Evolutionary conservation across 92 coral and sea anemone species (phyloP).

Genomic region (Heliopora coerulea): DNA sequence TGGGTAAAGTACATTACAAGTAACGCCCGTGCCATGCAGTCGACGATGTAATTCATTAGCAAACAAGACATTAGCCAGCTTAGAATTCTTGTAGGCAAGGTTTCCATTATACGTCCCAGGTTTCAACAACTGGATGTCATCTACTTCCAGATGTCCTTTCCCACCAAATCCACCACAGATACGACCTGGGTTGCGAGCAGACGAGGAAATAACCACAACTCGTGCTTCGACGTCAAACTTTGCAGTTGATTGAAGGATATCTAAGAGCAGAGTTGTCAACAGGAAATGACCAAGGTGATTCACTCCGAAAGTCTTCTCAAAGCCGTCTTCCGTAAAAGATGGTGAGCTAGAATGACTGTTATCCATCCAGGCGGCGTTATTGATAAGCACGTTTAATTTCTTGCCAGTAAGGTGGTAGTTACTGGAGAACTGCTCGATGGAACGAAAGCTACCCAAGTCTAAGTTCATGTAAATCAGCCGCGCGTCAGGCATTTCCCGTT

Average conservation of each 20-base stretch:
- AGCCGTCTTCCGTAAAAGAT: constrained; percentile 50
- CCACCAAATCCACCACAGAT: constrained; percentile 15
- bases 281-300: constrained; percentile 55
- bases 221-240: constrained; percentile 51
- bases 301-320: constrained; percentile 52
- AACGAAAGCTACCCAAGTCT: constrained; percentile 48
- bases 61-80: constrained; percentile 56
- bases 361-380: constrained; percentile 48
- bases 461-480: constrained; percentile 51
- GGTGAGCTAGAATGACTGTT: neutral
- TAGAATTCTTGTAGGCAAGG: constrained; percentile 51
- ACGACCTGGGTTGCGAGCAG: constrained; percentile 22
- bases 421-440: constrained; percentile 47
- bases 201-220: constrained; percentile 49
- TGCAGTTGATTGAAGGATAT: constrained; percentile 48
- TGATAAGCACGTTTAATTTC: constrained; percentile 46
- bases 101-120: constrained; percentile 41
- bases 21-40: constrained; percentile 50
- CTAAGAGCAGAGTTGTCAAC: constrained; percentile 44
- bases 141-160: constrained; percentile 41
- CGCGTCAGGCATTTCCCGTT: constrained; percentile 43
- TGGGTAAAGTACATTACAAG: constrained; percentile 55
- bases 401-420: constrained; percentile 45
- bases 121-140: constrained; percentile 47
- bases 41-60: constrained; percentile 52